phyloP scores from a whole-genome alignment of 2,888 invertebrate genomes.

The Phaonia tiefii region DNA sequence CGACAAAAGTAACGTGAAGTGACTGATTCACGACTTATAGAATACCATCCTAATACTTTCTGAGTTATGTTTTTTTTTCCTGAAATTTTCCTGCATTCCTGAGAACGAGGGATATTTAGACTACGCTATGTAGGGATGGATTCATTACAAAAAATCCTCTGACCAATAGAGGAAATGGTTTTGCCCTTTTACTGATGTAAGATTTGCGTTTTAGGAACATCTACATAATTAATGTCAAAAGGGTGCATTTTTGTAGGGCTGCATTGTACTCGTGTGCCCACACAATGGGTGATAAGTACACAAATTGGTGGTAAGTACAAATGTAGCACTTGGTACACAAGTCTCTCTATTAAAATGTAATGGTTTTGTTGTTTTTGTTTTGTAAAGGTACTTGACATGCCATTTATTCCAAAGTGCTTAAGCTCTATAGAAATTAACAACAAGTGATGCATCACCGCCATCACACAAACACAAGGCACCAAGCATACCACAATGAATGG shows the following conservation, averaged over 20 bases:
- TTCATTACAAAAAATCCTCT: too few species aligned
- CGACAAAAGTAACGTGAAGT: too few species aligned
- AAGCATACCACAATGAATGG: neutral
- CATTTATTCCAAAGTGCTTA: constrained; percentile 35
- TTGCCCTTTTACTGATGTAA: too few species aligned
- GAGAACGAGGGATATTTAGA: too few species aligned
- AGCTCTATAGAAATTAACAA: constrained; percentile 41
- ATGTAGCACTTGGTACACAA: neutral
- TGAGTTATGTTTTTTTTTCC: too few species aligned
- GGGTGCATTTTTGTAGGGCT: neutral
- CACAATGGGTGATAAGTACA: neutral
- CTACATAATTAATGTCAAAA: constrained; percentile 20
- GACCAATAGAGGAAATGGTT: too few species aligned
- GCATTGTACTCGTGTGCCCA: neutral
- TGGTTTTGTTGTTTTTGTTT: too few species aligned
- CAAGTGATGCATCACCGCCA: constrained; percentile 38
- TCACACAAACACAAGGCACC: neutral
- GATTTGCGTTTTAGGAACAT: too few species aligned
- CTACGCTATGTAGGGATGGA: too few species aligned
- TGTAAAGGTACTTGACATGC: constrained; percentile 36
- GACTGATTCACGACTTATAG: too few species aligned
- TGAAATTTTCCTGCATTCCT: too few species aligned
- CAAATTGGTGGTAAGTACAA: constrained; percentile 13
- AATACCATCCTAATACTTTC: too few species aligned
- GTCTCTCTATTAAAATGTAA: constrained; percentile 36